phyloP scores from a whole-genome alignment of 2,113 vertebrate species.

The Dipodomys ordii region DNA sequence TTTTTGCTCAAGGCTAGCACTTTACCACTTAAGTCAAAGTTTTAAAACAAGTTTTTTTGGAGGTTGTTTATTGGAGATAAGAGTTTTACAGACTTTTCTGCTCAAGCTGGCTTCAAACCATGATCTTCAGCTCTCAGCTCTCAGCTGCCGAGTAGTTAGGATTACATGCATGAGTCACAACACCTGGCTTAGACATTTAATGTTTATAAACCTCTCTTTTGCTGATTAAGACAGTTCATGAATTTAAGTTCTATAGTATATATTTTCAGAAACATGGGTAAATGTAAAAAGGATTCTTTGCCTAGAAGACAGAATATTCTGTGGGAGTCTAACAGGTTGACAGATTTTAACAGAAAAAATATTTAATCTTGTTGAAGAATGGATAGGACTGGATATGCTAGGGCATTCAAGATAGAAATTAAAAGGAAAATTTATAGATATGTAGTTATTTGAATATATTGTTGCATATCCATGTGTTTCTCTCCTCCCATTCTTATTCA shows the following conservation, averaged over 20 bases:
- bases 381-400: neutral
- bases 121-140: too few species aligned
- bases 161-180: too few species aligned
- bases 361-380: constrained; percentile 45
- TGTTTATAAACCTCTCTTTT: neutral
- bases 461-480: neutral
- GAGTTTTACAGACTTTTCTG: too few species aligned
- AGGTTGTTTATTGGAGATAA: too few species aligned
- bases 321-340: neutral
- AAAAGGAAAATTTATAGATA: neutral
- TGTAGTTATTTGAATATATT: neutral
- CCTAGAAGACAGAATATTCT: neutral
- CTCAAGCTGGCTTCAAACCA: too few species aligned
- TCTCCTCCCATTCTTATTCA: neutral
- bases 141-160: too few species aligned
- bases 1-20: too few species aligned
- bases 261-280: neutral
- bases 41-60: too few species aligned
- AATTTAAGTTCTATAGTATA: neutral
- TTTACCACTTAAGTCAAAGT: too few species aligned
- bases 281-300: neutral
- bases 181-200: too few species aligned
- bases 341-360: constrained; percentile 15
- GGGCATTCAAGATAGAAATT: neutral
- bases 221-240: neutral